phyloP scores from a whole-genome alignment of 2,888 invertebrate species.

The Blastobasis adustella region DNA sequence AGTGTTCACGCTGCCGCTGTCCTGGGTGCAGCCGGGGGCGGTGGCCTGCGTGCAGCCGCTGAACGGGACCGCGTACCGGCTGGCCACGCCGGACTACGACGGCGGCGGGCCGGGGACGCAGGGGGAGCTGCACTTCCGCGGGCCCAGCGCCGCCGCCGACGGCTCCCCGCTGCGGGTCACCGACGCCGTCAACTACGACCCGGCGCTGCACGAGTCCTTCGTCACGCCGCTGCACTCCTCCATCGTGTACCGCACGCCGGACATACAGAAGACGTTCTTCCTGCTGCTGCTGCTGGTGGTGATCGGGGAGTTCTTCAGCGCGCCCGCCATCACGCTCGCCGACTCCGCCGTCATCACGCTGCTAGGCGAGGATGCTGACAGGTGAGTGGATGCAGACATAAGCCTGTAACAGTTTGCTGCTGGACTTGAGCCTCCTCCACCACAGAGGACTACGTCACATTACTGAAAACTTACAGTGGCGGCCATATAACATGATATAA shows the following conservation, averaged over 20 bases:
- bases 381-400: conserved; percentile 39
- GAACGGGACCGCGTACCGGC: conserved; percentile 73
- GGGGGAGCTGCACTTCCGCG: conserved; percentile 34
- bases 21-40: conserved; percentile 95
- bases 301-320: conserved; percentile 98
- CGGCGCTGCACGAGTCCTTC: conserved; percentile 80
- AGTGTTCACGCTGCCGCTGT: conserved; percentile 95
- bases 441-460: neutral
- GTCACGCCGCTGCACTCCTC: conserved; percentile 94
- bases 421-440: neutral
- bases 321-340: conserved; percentile 95
- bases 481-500: too few relatives aligned
- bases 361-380: conserved; percentile 90
- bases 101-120: conserved; percentile 35
- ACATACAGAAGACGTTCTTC: conserved; percentile 97
- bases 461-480: too few relatives aligned
- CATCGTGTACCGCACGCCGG: conserved; percentile 91
- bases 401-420: too few relatives aligned
- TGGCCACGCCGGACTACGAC: conserved; percentile 76
- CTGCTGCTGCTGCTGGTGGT: conserved; percentile 92
- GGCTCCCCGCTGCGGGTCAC: conserved; percentile 83
- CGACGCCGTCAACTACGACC: conserved; percentile 85
- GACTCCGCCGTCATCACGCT: conserved; percentile 93
- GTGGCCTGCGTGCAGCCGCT: conserved; percentile 85
- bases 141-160: conserved; percentile 37